Evolutionary conservation across 2,113 vertebrate genomes (phyloP), one percentile per base, ranked within the genome.

Genomic region (Myiagra hebetior): DNA sequence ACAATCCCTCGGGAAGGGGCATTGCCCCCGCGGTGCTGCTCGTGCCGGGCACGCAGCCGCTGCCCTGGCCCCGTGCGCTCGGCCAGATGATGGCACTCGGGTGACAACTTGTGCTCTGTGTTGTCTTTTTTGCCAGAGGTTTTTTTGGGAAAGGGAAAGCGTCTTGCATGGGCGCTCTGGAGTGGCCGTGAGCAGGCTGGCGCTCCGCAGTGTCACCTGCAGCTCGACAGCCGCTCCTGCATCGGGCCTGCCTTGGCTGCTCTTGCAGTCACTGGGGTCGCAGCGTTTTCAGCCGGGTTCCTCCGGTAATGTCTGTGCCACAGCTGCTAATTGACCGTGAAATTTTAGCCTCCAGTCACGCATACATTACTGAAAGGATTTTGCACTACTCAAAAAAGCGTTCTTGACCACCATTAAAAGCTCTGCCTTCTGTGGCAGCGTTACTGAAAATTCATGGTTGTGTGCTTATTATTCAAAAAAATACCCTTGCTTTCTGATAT

Each of bases 291-390:
- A 30, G 64, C 37, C n/a, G 15, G 22, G 16, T 13, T 52, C 49
- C 31, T 47, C 1, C 12, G 11, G 7, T 19, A 6, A 11, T 13
- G 20, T 52, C 84, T 14, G 35, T 23, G 69, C 41, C 64, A 37
- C 49, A 30, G 7, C 6, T 72, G 56, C 55, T 35, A 9, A 4
- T 0, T 33, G 56, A 28, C 56, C 8, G 1, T 7, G 52, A 31
- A 22, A 46, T 35, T 52, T 35, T 7, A 49, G 13, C 49, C 49
- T 62, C 35, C 12, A 6, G 59, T 19, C 47, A 75, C 26, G 65
- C 37, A 10, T 3, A 14, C 4, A 2, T 20, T 53, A 27, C 49
- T 55, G 31, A 80, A 67, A 33, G 41, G n/a, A 46, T 46, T 64
- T 56, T 50, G 9, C 56, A 18, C 42, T 42, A 10, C 49, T 64